Evolutionary conservation across 2,797 vertebrate species (phyloP).

Genomic region (Ptychadena robeensis): DNA sequence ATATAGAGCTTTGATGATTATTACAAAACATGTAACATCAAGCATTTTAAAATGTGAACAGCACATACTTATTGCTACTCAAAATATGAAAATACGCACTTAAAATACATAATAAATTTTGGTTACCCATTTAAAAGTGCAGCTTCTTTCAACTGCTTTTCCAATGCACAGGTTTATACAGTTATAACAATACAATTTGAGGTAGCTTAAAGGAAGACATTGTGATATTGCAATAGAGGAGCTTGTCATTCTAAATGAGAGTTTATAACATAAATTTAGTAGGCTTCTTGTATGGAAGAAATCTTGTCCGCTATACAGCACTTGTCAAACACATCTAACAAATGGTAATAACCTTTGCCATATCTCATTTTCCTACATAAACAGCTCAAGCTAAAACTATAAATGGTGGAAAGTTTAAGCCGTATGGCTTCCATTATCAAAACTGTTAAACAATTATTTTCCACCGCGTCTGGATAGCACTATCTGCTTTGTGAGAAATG

Average conservation of each 20-base stretch:
- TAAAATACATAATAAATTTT: too few species aligned
- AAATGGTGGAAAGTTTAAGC: slow-evolving; percentile 78
- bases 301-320: slow-evolving; percentile 66
- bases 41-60: too few species aligned
- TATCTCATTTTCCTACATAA: slow-evolving; percentile 74
- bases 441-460: slow-evolving; percentile 72
- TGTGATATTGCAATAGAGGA: slow-evolving; percentile 16
- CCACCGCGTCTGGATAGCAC: slow-evolving; percentile 68
- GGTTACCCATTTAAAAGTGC: not conserved
- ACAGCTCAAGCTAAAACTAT: slow-evolving; percentile 73
- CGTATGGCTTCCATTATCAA: slow-evolving; percentile 70
- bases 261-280: slow-evolving; percentile 69
- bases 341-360: slow-evolving; percentile 73
- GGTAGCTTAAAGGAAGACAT: not conserved
- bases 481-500: slow-evolving; percentile 66
- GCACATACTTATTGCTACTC: too few species aligned
- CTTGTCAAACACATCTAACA: slow-evolving; percentile 75
- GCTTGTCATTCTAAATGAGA: slow-evolving; percentile 66
- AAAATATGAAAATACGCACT: too few species aligned
- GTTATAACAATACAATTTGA: not conserved
- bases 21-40: too few species aligned
- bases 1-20: too few species aligned
- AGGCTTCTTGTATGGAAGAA: slow-evolving; percentile 67
- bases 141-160: not conserved
- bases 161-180: not conserved